phyloP scores from a whole-genome alignment of 2,113 vertebrate species.

The Heteronetta atricapilla region DNA sequence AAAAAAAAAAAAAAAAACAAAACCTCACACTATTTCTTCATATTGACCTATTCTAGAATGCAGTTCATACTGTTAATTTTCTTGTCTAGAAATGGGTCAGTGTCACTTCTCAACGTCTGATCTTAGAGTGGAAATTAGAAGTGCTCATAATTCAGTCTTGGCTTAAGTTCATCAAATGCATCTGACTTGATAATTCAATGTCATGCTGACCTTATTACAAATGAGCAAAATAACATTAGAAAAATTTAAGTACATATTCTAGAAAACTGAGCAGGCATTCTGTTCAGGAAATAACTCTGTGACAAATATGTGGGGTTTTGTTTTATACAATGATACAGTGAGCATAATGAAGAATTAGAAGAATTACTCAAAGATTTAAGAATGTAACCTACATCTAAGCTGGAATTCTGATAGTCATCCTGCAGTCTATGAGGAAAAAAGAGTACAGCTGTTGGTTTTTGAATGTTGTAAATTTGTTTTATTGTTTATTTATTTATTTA shows the following conservation, averaged over 20 bases:
- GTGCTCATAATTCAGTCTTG: neutral
- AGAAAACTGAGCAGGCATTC: neutral
- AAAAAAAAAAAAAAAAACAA: too few relatives aligned
- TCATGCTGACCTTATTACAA: neutral
- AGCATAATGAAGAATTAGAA: neutral
- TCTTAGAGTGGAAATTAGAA: neutral
- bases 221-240: neutral
- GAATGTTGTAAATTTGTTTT: neutral
- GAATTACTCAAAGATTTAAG: neutral
- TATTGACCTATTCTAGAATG: neutral
- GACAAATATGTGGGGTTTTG: neutral
- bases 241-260: rapidly evolving
- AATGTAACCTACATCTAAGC: neutral
- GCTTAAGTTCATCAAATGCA: neutral
- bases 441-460: neutral
- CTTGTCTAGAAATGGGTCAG: neutral
- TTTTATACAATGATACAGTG: neutral
- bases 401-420: slow-evolving; percentile 26
- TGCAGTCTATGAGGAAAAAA: neutral
- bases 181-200: neutral
- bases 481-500: neutral
- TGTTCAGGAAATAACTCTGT: neutral
- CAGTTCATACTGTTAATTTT: neutral
- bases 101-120: neutral
- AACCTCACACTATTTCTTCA: neutral